Percentiles rank a stretch among this genome's conserved stretches.
Evolutionary conservation across 2,888 invertebrate species (phyloP).

Genomic region (Torymus tubicola): DNA sequence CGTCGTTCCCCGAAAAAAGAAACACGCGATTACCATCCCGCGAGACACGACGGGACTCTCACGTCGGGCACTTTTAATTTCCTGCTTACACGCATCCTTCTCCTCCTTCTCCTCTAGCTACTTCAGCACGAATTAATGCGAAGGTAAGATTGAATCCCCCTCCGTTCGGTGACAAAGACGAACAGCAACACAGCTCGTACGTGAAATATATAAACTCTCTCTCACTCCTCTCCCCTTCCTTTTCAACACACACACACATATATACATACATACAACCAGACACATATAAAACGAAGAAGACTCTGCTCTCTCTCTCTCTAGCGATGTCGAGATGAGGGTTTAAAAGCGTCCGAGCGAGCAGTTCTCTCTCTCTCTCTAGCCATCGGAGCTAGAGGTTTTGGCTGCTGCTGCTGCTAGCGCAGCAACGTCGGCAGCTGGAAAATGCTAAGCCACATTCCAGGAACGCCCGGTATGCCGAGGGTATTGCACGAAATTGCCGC

Average conservation of each 20-base stretch:
- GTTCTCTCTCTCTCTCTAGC: no score
- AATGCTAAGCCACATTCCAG: constrained; percentile 75
- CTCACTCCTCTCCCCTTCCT: no score
- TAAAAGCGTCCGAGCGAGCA: background rate
- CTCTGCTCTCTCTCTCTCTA: background rate
- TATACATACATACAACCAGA: background rate
- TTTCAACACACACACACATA: background rate
- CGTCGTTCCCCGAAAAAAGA: no score
- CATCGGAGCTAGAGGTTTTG: background rate
- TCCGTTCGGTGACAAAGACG: constrained; percentile 43
- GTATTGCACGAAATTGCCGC: constrained; percentile 76
- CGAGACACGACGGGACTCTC: background rate
- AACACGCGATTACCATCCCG: no score
- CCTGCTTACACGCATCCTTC: constrained; percentile 14
- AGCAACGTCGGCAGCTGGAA: constrained; percentile 66
- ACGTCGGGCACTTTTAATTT: constrained; percentile 27
- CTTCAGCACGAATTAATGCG: constrained; percentile 40
- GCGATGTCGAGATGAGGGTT: background rate
- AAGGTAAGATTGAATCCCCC: constrained; percentile 45
- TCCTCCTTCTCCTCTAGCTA: background rate
- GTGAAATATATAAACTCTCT: constrained; percentile 37
- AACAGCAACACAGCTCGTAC: constrained; percentile 15
- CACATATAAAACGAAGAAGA: background rate
- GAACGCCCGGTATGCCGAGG: constrained; percentile 73
- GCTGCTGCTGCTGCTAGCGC: background rate